Evolutionary conservation across 1,140 invertebrate species (phyloP).

Genomic region (Trypoxylus dichotomus): DNA sequence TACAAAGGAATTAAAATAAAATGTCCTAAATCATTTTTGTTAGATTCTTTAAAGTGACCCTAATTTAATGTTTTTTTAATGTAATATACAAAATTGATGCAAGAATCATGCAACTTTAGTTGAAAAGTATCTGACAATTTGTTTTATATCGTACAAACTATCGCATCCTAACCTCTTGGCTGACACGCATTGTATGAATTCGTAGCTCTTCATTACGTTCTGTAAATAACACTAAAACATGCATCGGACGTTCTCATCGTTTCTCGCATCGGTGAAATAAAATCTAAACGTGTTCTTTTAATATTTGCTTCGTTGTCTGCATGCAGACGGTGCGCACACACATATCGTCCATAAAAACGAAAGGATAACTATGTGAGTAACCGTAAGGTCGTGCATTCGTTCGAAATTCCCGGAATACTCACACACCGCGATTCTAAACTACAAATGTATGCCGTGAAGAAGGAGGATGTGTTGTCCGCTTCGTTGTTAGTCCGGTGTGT

Average conservation of each 20-base stretch:
- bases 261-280: background rate
- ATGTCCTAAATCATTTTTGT: too few species aligned
- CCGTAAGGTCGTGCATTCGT: constrained; percentile 5
- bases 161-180: too few species aligned
- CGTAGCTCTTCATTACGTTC: too few species aligned
- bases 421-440: background rate
- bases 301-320: background rate
- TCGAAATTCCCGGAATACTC: background rate
- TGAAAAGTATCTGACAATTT: too few species aligned
- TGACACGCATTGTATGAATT: too few species aligned
- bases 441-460: background rate
- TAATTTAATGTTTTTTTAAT: too few species aligned
- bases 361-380: background rate
- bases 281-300: background rate
- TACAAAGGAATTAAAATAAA: too few species aligned
- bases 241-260: background rate
- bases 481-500: background rate
- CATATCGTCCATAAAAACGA: background rate
- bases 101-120: too few species aligned
- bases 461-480: background rate
- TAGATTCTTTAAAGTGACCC: too few species aligned
- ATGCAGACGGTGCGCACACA: background rate
- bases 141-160: too few species aligned
- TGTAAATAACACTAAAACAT: background rate
- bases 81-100: too few species aligned